Conservation (phyloP, 2,888 invertebrate species). For the Mimachlamys varia region DNA sequence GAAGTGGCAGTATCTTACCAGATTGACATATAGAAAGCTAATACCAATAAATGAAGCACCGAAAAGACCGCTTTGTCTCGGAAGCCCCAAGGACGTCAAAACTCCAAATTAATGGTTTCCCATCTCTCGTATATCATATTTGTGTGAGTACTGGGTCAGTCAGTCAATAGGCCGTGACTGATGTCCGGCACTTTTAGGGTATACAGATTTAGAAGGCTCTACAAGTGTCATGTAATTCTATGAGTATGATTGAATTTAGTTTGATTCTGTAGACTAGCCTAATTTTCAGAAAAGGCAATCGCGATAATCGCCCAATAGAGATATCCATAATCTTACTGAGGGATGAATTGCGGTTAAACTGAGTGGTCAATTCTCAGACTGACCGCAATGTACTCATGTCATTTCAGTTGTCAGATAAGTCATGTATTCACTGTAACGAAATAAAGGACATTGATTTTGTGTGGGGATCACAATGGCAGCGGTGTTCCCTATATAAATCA, state of each 20-base stretch:
- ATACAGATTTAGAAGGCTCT: not conserved
- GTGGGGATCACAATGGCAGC: not conserved
- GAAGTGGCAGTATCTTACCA: too few species aligned
- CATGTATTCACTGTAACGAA: constrained; percentile 5
- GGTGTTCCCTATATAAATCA: not conserved
- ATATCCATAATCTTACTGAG: not conserved
- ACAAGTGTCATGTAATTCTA: constrained; percentile 4
- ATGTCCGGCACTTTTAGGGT: not conserved
- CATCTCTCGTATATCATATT: not conserved
- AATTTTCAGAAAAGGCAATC: not conserved
- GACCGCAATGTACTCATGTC: not conserved
- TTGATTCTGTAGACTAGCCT: not conserved
- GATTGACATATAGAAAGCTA: too few species aligned
- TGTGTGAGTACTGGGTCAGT: not conserved
- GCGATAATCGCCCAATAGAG: not conserved
- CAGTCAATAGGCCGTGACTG: not conserved
- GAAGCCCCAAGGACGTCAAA: too few species aligned
- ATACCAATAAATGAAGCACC: not conserved
- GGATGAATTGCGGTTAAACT: not conserved
- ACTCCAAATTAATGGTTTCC: not conserved
- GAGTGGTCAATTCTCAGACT: not conserved
- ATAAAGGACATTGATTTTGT: constrained; percentile 8
- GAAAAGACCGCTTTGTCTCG: not conserved
- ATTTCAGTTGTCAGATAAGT: not conserved
- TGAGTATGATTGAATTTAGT: not conserved